Evolutionary conservation across 2,113 vertebrate genomes (phyloP).

Genomic region (Ceratotherium simum): DNA sequence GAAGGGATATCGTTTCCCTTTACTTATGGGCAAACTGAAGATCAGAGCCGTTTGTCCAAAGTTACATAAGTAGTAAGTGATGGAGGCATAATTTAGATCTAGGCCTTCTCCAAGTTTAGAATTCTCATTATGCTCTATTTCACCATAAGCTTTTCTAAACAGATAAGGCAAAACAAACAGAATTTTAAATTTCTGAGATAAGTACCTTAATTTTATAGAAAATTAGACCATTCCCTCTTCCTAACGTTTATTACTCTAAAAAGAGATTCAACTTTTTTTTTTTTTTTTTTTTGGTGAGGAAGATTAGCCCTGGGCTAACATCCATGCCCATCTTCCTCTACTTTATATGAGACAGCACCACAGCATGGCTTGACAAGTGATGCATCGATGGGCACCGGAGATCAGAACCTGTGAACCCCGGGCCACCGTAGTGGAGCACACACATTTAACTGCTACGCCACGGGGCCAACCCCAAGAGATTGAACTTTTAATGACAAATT

Average conservation of each 20-base stretch:
- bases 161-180: conserved; percentile 41
- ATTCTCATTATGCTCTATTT: not conserved
- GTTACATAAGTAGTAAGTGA: not conserved
- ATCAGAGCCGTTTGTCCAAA: not conserved
- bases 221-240: conserved; percentile 52
- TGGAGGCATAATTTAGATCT: not conserved
- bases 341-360: no score
- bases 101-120: not conserved
- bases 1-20: not conserved
- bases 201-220: conserved; percentile 61
- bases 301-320: no score
- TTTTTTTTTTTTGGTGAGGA: no score
- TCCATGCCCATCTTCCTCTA: no score
- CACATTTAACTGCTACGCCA: no score
- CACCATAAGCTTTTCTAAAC: conserved; percentile 29
- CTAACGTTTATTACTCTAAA: conserved; percentile 47
- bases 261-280: conserved; percentile 21
- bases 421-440: no score
- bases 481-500: conserved; percentile 58
- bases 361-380: no score
- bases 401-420: no score
- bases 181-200: conserved; percentile 50
- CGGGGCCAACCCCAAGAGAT: not conserved
- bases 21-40: not conserved
- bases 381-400: no score